A percentile compares a stretch with the other conserved stretches of the same genome.
phyloP scores from a whole-genome alignment of 2,113 vertebrate species.

The Tonatia bakeri region DNA sequence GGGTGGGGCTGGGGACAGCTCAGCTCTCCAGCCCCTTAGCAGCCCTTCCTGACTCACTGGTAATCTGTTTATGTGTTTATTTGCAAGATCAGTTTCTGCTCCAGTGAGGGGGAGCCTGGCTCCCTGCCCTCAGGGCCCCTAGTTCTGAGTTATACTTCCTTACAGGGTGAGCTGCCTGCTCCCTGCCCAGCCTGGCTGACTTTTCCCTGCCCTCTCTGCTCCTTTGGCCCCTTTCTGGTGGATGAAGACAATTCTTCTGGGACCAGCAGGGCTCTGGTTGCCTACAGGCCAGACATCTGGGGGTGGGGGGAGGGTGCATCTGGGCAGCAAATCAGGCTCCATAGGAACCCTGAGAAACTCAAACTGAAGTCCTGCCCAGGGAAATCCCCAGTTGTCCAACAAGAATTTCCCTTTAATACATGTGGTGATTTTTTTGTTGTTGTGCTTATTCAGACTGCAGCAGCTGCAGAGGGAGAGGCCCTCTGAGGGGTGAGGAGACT shows the following conservation, averaged over 20 bases:
- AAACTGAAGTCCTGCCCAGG: conserved; percentile 62
- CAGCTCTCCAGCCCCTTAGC: conserved; percentile 20
- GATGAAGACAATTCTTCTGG: neutral
- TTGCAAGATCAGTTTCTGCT: conserved; percentile 56
- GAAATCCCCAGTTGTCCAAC: conserved; percentile 55
- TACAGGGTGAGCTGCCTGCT: neutral
- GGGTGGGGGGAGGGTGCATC: neutral
- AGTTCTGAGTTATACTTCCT: conserved; percentile 28
- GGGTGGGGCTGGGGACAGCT: neutral
- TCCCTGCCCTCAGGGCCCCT: neutral
- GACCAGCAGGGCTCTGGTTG: conserved; percentile 17
- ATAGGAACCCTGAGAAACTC: conserved; percentile 62
- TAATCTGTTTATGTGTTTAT: conserved; percentile 63
- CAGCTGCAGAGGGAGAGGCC: conserved; percentile 63
- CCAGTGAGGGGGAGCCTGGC: conserved; percentile 33
- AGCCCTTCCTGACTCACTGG: conserved; percentile 33
- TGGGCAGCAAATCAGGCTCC: conserved; percentile 45
- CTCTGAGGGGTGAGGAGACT: neutral
- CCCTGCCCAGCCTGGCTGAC: conserved; percentile 36
- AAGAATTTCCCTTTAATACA: conserved; percentile 62
- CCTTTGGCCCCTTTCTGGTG: conserved; percentile 10
- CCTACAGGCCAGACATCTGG: conserved; percentile 54
- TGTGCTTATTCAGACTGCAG: conserved; percentile 39
- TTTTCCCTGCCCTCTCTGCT: conserved; percentile 28
- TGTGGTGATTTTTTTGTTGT: conserved; percentile 35